Evolutionary conservation across 1,140 invertebrate species (phyloP).

Genomic region (Drosophila orosa): DNA sequence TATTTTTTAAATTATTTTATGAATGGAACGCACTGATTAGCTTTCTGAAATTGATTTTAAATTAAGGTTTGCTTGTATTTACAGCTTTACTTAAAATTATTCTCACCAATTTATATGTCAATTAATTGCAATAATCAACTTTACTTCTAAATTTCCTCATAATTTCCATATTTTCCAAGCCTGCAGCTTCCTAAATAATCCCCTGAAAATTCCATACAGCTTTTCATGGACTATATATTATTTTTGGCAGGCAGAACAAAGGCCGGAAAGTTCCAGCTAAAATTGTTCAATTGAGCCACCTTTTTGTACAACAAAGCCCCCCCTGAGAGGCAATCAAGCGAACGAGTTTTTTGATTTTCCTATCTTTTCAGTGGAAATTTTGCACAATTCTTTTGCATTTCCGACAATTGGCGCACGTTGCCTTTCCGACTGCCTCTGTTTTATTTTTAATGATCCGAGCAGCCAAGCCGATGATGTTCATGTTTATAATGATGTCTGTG

Average conservation of each 20-base stretch:
- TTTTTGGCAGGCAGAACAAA: conserved; percentile 29
- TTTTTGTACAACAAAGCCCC: background rate
- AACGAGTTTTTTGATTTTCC: conserved; percentile 46
- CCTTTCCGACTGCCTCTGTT: conserved; percentile 52
- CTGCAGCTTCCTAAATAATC: background rate
- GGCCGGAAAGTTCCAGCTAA: conserved; percentile 7
- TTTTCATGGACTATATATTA: background rate
- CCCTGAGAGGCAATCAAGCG: conserved; percentile 63
- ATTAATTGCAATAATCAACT: too few relatives aligned
- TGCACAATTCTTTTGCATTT: conserved; percentile 54
- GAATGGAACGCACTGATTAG: too few relatives aligned
- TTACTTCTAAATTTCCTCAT: too few relatives aligned
- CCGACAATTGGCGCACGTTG: conserved; percentile 73
- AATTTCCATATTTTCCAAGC: background rate
- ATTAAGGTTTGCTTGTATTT: too few relatives aligned
- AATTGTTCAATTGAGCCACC: conserved; percentile 21
- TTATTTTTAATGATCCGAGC: conserved; percentile 51
- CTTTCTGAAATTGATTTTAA: too few relatives aligned
- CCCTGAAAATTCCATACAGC: background rate
- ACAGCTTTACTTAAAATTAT: too few relatives aligned
- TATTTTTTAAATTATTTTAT: background rate
- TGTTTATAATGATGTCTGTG: conserved; percentile 20
- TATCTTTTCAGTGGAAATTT: conserved; percentile 47
- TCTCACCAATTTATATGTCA: too few relatives aligned
- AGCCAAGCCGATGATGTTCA: conserved; percentile 29